Evolutionary conservation across 1,140 invertebrate genomes (phyloP).

Genomic region (Orussus abietinus): DNA sequence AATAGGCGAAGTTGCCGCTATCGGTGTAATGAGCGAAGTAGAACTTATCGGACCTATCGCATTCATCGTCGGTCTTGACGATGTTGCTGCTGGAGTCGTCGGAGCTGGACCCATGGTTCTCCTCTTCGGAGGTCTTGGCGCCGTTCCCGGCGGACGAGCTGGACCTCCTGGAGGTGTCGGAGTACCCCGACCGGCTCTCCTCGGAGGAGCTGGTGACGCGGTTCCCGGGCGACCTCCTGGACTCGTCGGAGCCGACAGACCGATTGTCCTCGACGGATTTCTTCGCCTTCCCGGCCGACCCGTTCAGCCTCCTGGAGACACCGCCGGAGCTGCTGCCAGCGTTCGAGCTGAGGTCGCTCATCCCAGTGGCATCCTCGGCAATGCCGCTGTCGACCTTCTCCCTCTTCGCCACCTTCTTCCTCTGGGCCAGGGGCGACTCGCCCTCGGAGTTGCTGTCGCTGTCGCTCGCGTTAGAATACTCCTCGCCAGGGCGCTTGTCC

Average conservation of each 20-base stretch:
- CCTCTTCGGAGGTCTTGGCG: neutral
- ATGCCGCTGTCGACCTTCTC: slow-evolving; percentile 47
- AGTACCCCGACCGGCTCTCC: slow-evolving; percentile 5
- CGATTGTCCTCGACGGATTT: slow-evolving; percentile 1
- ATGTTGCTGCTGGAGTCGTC: slow-evolving; percentile 3
- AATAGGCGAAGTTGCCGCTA: slow-evolving; percentile 29
- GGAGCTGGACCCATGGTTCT: slow-evolving; percentile 17
- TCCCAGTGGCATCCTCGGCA: slow-evolving; percentile 19
- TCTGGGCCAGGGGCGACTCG: slow-evolving; percentile 16
- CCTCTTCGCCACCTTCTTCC: slow-evolving; percentile 44
- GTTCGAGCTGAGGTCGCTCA: slow-evolving; percentile 16
- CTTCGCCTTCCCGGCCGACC: slow-evolving; percentile 2
- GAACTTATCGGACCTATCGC: neutral
- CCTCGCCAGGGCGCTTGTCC: neutral
- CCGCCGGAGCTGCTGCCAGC: slow-evolving; percentile 24
- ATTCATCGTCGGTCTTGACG: slow-evolving; percentile 4
- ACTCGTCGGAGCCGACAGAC: neutral
- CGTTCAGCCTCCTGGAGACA: slow-evolving; percentile 15
- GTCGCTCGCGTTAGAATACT: slow-evolving; percentile 25
- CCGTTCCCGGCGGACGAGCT: slow-evolving; percentile 1
- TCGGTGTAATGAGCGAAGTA: slow-evolving; percentile 24
- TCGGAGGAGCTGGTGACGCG: slow-evolving; percentile 1
- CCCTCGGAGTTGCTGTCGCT: slow-evolving; percentile 22
- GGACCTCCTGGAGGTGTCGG: neutral
- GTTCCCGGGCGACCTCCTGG: neutral